Percentiles rank a stretch among this genome's conserved stretches.
These are phyloP conservation scores for Laticauda laticaudata DNA, from an alignment of 2,113 vertebrate species.

Conservation along the genomic window DNA sequence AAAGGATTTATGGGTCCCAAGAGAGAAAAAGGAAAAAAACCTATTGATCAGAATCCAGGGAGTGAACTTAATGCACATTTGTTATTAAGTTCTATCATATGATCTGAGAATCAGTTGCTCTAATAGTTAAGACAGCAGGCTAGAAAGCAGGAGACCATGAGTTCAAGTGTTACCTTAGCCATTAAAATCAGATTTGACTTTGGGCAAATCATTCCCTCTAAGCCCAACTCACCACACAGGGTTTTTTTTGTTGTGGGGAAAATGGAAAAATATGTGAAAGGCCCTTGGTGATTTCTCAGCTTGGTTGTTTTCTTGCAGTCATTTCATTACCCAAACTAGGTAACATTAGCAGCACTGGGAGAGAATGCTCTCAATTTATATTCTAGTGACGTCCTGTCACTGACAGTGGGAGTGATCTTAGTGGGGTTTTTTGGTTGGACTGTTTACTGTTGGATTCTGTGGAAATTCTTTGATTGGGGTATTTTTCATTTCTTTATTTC, in stretches of 20 bases:
- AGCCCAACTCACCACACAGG: neutral
- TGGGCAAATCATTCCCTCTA: neutral
- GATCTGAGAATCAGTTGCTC: neutral
- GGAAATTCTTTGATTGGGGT: neutral
- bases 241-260: neutral
- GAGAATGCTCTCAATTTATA: neutral
- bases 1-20: neutral
- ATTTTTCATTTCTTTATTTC: neutral
- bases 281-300: neutral
- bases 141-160: neutral
- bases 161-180: neutral
- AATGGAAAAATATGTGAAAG: neutral
- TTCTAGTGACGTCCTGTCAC: neutral
- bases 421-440: neutral
- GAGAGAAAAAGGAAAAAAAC: neutral
- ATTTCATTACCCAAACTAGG: neutral
- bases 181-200: neutral
- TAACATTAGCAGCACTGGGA: neutral
- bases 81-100: fast-evolving
- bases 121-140: neutral
- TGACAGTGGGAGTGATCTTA: neutral
- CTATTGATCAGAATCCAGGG: neutral
- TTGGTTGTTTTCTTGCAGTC: neutral
- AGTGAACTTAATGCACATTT: neutral
- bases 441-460: neutral